These are phyloP conservation scores for Otus sunia DNA, from an alignment of 2,113 vertebrate species.

Conservation along the genomic window DNA sequence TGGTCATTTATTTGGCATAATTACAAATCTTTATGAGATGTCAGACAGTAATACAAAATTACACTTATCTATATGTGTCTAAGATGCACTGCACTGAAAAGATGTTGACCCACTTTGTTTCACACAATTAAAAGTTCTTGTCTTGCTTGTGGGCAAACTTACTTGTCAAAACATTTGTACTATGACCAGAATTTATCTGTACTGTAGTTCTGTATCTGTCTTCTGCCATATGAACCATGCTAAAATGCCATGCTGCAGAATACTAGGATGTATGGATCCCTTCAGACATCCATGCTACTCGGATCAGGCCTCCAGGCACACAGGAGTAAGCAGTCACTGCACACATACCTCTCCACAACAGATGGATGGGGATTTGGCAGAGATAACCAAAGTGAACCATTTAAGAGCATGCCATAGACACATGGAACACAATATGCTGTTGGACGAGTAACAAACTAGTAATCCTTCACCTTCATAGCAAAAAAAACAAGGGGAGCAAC, in stretches of 20 bases:
- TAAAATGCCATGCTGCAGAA: background rate
- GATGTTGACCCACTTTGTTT: background rate
- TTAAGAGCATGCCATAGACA: background rate
- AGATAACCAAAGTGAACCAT: background rate
- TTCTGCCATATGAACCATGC: background rate
- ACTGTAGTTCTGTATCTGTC: background rate
- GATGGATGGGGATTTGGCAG: background rate
- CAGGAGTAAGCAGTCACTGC: background rate
- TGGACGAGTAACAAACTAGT: background rate
- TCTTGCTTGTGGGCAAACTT: background rate
- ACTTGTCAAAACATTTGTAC: background rate
- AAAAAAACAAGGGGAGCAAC: background rate
- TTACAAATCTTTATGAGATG: background rate
- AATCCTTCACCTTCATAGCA: background rate
- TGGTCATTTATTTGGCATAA: background rate
- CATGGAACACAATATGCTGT: background rate
- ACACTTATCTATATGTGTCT: background rate
- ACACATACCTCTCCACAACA: background rate
- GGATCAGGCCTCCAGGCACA: background rate
- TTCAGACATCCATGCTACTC: background rate
- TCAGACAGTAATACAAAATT: background rate
- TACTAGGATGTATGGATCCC: background rate
- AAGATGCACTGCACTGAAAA: background rate
- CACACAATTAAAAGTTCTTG: background rate
- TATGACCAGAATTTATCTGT: background rate